Base-by-base conservation (phyloP, 2,113 vertebrate species). In the Thryonomys swinderianus region DNA sequence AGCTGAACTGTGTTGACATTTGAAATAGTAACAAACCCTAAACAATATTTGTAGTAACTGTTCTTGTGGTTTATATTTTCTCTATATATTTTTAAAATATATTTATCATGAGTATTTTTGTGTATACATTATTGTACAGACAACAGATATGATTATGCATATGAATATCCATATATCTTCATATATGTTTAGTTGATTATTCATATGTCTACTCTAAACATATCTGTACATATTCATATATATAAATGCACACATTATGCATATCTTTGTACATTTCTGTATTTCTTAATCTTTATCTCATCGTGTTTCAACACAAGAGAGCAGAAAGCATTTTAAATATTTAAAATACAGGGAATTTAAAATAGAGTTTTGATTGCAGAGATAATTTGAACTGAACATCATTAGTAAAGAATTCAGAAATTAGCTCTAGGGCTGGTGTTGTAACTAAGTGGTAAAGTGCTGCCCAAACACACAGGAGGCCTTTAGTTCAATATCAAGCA, bases 1-100 rank as follows among this genome's bases (percentile, higher is more conserved):
- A 45, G 27, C 6, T 95, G 21, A 66, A 34, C 93, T 62, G 11
- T 27, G 23, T n/a, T 87, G 18, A n/a, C 1, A 90, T 95, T 85
- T 92, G 3, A 25, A 61, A 71, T 67, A 13, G 5, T 61, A 78
- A 84, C n/a, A 78, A 57, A 91, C 55, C 34, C 23, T 90, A 76
- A 23, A 78, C 88, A 91, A 64, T 91, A 59, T 59, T 80, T 18
- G 76, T 62, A 55, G 51, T 9, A 73, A 78, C 8, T 51, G 12
- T 51, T 6, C 8, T 0, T 34, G 13, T 73, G 37, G 17, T 69
- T 94, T 67, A 74, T 62, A 10, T 64, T 64, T 91, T 85, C 83
- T 57, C 40, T 10, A 67, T 5, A 78, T 37, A 18, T 32, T 25
- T 76, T 64, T 85, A 40, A 61, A 66, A 69, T n/a, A 5, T 1